Base-by-base conservation (phyloP, 2,113 vertebrate species). In the Peromyscus leucopus region DNA sequence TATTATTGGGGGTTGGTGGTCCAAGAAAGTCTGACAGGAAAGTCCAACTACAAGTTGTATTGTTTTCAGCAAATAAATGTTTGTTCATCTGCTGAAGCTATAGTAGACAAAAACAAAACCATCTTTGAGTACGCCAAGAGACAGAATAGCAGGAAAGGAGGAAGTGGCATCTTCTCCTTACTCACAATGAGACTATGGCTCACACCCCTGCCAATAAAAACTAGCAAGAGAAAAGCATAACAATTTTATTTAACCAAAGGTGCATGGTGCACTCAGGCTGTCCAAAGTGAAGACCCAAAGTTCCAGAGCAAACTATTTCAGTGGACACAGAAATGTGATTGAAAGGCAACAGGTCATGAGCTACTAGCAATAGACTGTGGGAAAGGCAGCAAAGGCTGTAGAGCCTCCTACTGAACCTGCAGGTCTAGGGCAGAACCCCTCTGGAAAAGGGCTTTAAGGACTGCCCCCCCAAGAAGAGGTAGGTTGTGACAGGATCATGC, bases 41-140 rank as follows among this genome's bases (percentile, higher is more conserved):
- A 21, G 36, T 72, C 17, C 17, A 39, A 36, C 15, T 71, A n/a
- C 69, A 71, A n/a, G 17, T 36, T 89, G 33, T 78, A 42, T 80
- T 89, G n/a, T 72, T 76, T 90, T 69, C 71, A 86, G n/a, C 13
- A 28, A 83, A 67, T 59, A 89, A 21, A 24, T 79, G 72, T 97
- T n/a, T 69, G 57, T 42, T 63, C 61, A 75, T 79, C 63, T 90
- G 36, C 71, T 94, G 48, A 10, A 48, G 13, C 26, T 80, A 36
- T 42, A 76, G 51, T 31, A 79, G 71, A 24, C 74, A 55, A 42
- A 63, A 65, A 91, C 67, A 17, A 83, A 86, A 51, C 2, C 7
- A 63, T 74, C 31, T 71, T 95, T 90, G 71, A 63, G 28, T 67
- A 93, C 57, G 33, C 16, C 33, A 84, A 61, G 19, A 9, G 76